Conservation (phyloP, 2,797 vertebrate genomes). For the Pipistrellus nathusii region DNA sequence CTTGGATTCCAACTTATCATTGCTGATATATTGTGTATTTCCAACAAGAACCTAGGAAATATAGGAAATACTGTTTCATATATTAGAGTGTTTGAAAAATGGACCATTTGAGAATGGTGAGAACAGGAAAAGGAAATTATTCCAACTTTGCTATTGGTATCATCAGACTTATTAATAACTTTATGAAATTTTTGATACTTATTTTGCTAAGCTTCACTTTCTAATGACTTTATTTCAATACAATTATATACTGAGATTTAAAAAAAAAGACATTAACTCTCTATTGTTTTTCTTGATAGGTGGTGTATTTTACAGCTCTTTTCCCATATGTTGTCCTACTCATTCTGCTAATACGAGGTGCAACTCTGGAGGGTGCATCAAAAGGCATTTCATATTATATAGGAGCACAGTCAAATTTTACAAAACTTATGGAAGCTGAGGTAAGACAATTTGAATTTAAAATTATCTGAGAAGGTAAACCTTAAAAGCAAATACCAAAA, state of each 20-base stretch:
- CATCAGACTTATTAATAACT: background rate
- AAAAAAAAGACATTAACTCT: background rate
- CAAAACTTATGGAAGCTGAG: conserved; percentile 92
- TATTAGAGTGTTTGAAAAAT: conserved; percentile 27
- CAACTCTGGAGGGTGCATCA: conserved; percentile 93
- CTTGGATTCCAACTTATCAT: background rate
- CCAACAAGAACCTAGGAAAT: conserved; percentile 4
- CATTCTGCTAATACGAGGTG: conserved; percentile 93
- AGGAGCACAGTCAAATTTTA: conserved; percentile 93
- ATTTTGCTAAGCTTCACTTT: background rate
- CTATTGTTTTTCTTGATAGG: conserved; percentile 85
- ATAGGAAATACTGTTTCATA: conserved; percentile 11
- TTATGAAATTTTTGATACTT: conserved; percentile 14
- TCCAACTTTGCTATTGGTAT: background rate
- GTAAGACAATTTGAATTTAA: conserved; percentile 84
- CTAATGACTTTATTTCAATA: conserved; percentile 23
- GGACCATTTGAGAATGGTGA: background rate
- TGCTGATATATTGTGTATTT: background rate
- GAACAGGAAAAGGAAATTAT: conserved; percentile 17
- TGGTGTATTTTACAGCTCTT: conserved; percentile 96
- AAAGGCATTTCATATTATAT: conserved; percentile 96
- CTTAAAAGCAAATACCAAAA: conserved; percentile 26
- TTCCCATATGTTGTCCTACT: conserved; percentile 94
- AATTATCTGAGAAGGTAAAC: conserved; percentile 7
- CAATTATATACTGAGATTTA: background rate